Conservation (phyloP, 2,113 vertebrate genomes). For the Bungarus multicinctus region DNA sequence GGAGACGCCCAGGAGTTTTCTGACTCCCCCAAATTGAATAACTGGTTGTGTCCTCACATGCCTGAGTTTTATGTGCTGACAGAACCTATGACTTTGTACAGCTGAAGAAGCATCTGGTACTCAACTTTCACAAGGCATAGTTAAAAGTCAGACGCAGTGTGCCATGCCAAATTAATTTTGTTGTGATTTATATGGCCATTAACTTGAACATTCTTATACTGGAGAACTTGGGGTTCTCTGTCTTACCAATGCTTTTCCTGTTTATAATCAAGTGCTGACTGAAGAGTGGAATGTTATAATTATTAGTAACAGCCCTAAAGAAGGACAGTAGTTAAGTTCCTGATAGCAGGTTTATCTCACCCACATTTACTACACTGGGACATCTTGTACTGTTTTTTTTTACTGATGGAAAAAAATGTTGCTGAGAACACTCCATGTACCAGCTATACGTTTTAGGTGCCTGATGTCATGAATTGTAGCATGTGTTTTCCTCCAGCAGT, state of each 20-base stretch:
- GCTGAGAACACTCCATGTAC: conserved; percentile 60
- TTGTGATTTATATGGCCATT: conserved; percentile 13
- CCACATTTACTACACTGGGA: conserved; percentile 58
- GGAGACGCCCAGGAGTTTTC: conserved; percentile 4
- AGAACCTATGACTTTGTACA: conserved; percentile 15
- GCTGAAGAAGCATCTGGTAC: conserved; percentile 13
- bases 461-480: conserved; percentile 65
- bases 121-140: conserved; percentile 25
- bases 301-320: conserved; percentile 23
- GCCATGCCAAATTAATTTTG: conserved; percentile 16
- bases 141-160: not conserved
- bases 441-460: conserved; percentile 65
- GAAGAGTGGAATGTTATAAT: conserved; percentile 34
- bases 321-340: conserved; percentile 61
- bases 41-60: conserved; percentile 33
- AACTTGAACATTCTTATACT: conserved; percentile 9
- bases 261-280: conserved; percentile 29
- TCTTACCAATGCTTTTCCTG: not conserved
- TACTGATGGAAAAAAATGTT: no score
- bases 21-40: conserved; percentile 2
- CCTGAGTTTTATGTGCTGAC: conserved; percentile 17
- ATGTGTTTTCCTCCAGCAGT: conserved; percentile 65
- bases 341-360: conserved; percentile 51
- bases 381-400: conserved; percentile 62
- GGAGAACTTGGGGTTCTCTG: not conserved